Evolutionary conservation across 2,888 invertebrate species (phyloP), one percentile per base, ranked within the genome.

Genomic region (Drosophila prostipennis): DNA sequence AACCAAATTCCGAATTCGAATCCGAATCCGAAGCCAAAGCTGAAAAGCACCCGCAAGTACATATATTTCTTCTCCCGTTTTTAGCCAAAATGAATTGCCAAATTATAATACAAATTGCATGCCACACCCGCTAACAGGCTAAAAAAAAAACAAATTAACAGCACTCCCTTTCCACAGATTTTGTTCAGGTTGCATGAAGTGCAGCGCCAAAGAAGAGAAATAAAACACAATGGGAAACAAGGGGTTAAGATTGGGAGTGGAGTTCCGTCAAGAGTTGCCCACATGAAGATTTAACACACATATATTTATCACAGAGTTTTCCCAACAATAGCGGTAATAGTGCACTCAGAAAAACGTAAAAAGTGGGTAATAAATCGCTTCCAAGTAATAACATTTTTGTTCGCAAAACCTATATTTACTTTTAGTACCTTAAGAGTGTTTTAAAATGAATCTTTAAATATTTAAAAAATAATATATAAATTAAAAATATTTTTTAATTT

Each of bases 101-200:
- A 87, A 85, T 81, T 71, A 72, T 64, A 81, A 80, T 76, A 80
- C 78, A 83, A 86, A 86, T 87, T 81, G 87, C 79, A 70, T 48
- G 67, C 75, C 70, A 74, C 80, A 79, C 80, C 83, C 85, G 63
- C 40, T 7, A 48, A 63, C 34, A 48, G 46, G 61, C 13, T 29
- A 6, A 29, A 29, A 54, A 45, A 40, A 37, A 36, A 59, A 23
- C 53, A 34, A 42, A 55, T 37, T 8, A 60, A n/a, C 60, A 55
- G 61, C 48, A 71, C 72, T 71, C 72, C 71, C 64, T 37, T 53
- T 48, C 42, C 19, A n/a, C 14, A 13, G 23, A 16, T 6, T 40
- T n/a, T n/a, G 32, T 6, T 40, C 34, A 11, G 16, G 19, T 36
- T 59, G 54, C 54, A 72, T 40, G 36, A 53, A 53, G 46, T 51